A percentile compares a stretch with the other conserved stretches of the same genome.
Conservation (phyloP, 2,888 invertebrate species). For the Pediacus dermestoides region DNA sequence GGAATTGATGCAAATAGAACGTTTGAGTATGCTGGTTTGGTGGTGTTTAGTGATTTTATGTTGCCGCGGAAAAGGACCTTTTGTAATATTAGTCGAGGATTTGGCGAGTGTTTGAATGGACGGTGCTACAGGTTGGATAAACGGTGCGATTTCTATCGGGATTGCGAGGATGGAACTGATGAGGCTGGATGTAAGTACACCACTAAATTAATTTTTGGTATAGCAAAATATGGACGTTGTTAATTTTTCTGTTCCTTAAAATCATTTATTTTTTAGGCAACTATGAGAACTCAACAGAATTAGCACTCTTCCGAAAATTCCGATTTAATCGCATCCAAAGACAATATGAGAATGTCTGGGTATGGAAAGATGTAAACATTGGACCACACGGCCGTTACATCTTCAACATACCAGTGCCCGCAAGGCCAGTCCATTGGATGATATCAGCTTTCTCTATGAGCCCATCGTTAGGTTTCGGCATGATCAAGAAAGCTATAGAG, state of each 20-base stretch:
- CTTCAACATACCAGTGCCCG: slow-evolving; percentile 81
- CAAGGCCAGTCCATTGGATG: slow-evolving; percentile 86
- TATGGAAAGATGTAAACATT: slow-evolving; percentile 92
- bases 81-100: slow-evolving; percentile 72
- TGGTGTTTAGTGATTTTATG: slow-evolving; percentile 87
- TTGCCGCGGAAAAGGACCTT: slow-evolving; percentile 63
- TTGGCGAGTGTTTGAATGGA: slow-evolving; percentile 76
- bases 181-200: slow-evolving; percentile 67
- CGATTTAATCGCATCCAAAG: slow-evolving; percentile 85
- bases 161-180: slow-evolving; percentile 84
- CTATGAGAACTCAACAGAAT: slow-evolving; percentile 63
- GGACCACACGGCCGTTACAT: slow-evolving; percentile 87
- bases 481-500: slow-evolving; percentile 74
- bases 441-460: slow-evolving; percentile 90
- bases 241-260: no score
- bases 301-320: slow-evolving; percentile 73
- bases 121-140: slow-evolving; percentile 70
- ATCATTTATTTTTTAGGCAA: slow-evolving; percentile 52
- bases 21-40: slow-evolving; percentile 83
- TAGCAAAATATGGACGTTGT: slow-evolving; percentile 5
- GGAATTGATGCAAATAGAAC: slow-evolving; percentile 93
- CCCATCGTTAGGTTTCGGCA: slow-evolving; percentile 79
- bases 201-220: background rate
- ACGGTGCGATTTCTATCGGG: slow-evolving; percentile 68
- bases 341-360: slow-evolving; percentile 92